Conservation (phyloP, 2,797 vertebrate species). For the Orientallactaga sibirica region DNA sequence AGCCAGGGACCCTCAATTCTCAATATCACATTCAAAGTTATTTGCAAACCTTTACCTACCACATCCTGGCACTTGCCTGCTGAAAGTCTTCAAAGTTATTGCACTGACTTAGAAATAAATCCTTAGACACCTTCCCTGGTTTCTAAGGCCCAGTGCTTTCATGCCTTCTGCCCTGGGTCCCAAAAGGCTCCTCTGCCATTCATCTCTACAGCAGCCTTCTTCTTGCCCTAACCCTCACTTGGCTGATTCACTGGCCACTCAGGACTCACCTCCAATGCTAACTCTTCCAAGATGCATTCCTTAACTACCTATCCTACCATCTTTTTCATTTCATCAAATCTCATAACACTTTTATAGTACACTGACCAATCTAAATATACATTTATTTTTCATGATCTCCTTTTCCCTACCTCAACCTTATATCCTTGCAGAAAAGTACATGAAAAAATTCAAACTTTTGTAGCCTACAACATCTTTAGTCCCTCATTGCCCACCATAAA, state of each 20-base stretch:
- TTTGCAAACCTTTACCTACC: background rate
- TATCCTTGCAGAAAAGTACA: background rate
- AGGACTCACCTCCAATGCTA: background rate
- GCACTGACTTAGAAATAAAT: background rate
- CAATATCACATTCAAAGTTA: background rate
- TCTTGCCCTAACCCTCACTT: background rate
- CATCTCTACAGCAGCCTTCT: background rate
- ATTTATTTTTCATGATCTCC: background rate
- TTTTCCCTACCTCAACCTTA: background rate
- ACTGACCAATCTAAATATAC: background rate
- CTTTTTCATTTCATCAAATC: background rate
- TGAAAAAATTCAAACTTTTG: background rate
- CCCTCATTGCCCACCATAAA: background rate
- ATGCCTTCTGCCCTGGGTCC: background rate
- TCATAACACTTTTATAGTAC: background rate
- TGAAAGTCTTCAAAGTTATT: background rate
- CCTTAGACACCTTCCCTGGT: background rate
- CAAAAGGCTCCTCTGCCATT: background rate
- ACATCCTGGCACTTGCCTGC: background rate
- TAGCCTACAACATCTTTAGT: background rate
- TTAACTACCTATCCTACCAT: background rate
- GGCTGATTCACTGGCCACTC: background rate
- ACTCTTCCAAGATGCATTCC: background rate
- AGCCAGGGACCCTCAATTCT: background rate
- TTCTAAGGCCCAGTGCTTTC: fast-evolving